Conservation (phyloP, 2,113 vertebrate genomes). For the Myrmecophaga tridactyla region DNA sequence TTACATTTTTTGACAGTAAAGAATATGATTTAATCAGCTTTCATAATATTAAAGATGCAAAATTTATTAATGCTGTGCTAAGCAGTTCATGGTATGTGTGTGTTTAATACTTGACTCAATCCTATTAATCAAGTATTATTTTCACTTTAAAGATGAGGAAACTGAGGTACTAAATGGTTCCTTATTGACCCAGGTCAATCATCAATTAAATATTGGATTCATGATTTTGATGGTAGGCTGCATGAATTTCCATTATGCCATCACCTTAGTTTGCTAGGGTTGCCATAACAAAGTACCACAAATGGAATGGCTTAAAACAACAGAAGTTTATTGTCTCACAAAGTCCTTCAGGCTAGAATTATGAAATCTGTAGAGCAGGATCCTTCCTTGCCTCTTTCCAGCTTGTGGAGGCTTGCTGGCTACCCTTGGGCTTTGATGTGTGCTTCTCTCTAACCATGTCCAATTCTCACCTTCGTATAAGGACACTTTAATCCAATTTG, state of each 20-base stretch:
- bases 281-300: too few species aligned
- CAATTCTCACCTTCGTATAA: too few species aligned
- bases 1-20: background rate
- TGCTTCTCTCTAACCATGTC: too few species aligned
- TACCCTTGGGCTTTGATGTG: too few species aligned
- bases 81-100: background rate
- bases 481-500: too few species aligned
- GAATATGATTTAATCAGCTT: background rate
- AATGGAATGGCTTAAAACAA: too few species aligned
- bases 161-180: background rate
- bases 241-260: background rate
- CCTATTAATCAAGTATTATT: background rate
- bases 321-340: too few species aligned
- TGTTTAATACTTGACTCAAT: background rate
- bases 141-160: background rate
- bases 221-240: background rate
- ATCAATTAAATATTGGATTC: background rate
- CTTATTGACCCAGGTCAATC: background rate
- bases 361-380: too few species aligned
- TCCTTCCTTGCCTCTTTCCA: too few species aligned
- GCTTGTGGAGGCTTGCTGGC: too few species aligned
- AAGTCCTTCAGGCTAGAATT: too few species aligned
- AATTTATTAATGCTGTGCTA: background rate
- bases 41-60: background rate
- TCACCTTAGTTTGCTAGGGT: too few species aligned